Base-by-base conservation (phyloP, 2,113 vertebrate species). In the Grammomys surdaster region DNA sequence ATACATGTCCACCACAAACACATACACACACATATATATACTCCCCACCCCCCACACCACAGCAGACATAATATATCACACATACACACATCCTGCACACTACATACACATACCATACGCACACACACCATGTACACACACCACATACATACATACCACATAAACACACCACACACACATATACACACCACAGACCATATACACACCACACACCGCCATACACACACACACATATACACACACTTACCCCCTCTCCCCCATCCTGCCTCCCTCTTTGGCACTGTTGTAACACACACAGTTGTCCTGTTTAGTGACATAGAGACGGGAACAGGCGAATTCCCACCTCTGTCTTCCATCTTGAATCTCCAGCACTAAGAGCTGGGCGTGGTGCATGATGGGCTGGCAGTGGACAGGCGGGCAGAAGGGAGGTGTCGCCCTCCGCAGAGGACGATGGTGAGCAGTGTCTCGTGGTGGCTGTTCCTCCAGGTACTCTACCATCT, bases 401-500 rank as follows among this genome's bases (percentile, higher is more conserved):
- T 0, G n/a, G 0, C 5, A 0, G 22, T 4, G 4, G 0, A 0
- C 0, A 7, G 33, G 3, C 1, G 36, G 51, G 4, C 0, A 7
- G 60, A 0, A 16, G 82, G 81, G 19, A 4, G 69, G 5, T 3
- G 3, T 82, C n/a, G 8, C 72, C 67, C 11, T 69, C 67, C 12
- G 43, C 16, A 19, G 67, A 13, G 40, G 73, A 54, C 51, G 12
- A 5, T 9, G 2, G 22, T 24, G 9, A 4, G 1, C 1, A 1
- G 26, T 9, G 9, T 1, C 93, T 95, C 0, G 88, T 40, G 0
- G 31, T 0, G 31, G n/a, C 17, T 0, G 0, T 80, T 82, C 51
- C 94, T 54, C 96, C 95, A 99, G 99, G 95, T 99, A 99, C 95
- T 99, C 99, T 94, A 99, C 99, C 7, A 98, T 99, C 97, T 99